These are phyloP conservation scores for Ailuropoda melanoleuca DNA, from an alignment of 2,113 vertebrate genomes.

Conservation along the genomic window DNA sequence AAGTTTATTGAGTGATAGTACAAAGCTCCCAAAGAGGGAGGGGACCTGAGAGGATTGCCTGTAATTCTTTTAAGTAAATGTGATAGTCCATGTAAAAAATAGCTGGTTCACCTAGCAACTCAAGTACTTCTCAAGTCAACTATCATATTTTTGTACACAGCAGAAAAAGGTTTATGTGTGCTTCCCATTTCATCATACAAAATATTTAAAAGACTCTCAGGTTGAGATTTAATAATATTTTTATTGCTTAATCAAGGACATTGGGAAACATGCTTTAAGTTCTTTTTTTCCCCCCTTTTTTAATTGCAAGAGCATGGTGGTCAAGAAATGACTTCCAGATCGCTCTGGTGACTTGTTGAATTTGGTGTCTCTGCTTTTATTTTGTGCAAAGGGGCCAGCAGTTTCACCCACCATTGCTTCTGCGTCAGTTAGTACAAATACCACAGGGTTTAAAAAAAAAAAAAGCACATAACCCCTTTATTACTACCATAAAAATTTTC, in stretches of 20 bases:
- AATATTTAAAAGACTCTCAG: background rate
- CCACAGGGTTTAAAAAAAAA: background rate
- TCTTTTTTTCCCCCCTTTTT: background rate
- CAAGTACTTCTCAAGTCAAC: background rate
- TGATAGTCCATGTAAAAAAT: background rate
- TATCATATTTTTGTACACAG: background rate
- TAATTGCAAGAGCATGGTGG: background rate
- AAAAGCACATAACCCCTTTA: background rate
- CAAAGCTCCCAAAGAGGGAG: too few relatives aligned
- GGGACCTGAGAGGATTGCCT: background rate
- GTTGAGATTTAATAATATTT: background rate
- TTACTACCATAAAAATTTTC: background rate
- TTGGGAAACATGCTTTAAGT: background rate
- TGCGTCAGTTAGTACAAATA: background rate
- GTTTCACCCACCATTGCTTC: background rate
- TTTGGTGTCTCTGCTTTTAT: background rate
- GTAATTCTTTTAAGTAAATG: background rate
- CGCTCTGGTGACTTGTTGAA: background rate
- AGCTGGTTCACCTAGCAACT: background rate
- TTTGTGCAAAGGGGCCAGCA: background rate
- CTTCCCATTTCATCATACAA: background rate
- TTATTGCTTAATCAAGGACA: background rate
- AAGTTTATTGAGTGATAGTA: too few relatives aligned
- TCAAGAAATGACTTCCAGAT: background rate
- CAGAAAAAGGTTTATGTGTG: background rate